Base-by-base conservation (phyloP, 2,888 invertebrate species). In the Ligdia adustata region DNA sequence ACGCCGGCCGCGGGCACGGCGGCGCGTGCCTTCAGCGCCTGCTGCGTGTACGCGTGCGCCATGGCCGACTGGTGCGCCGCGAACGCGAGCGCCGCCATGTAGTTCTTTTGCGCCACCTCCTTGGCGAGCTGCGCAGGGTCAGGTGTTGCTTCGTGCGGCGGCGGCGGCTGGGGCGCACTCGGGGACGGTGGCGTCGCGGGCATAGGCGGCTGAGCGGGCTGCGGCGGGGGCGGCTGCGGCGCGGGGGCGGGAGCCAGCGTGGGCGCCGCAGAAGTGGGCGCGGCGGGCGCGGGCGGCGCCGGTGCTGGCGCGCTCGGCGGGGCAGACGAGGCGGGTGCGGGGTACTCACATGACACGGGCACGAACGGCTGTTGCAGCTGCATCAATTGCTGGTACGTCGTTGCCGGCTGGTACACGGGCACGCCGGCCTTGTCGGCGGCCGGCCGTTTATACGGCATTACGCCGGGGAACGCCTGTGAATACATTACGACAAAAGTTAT, bases 331-430 rank as follows among this genome's bases (percentile, higher is more conserved):
- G 93, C 92, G 89, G 93, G 92, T 91, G 92, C 92, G 92, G 93
- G 93, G 95, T 96, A 97, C 97, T 98, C 97, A 98, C 97, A 98
- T 96, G 98, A 97, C 93, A 97, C 97, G 94, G 97, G 97, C 94
- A 97, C 97, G 93, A 97, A 97, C 90, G 97, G 97, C 94, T 97
- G 97, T 92, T 95, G 94, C 79, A 96, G 93, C 92, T 97, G 97
- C 94, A 98, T 95, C 91, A 98, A 94, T 91, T 98, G 98, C 92
- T 98, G 97, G 92, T 97, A 96, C 80, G 96, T 96, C 76, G 95
- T 95, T 82, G 95, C 95, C 81, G 97, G 97, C 91, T 97, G 97
- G 92, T 98, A 98, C 74, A 98, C 96, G 77, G 98, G 98, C 86
- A 98, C 93, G 82, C 98, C 98, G 82, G 97, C 97, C 91, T 98